Conservation (phyloP, 2,797 vertebrate species). For the Thalassophryne amazonica region DNA sequence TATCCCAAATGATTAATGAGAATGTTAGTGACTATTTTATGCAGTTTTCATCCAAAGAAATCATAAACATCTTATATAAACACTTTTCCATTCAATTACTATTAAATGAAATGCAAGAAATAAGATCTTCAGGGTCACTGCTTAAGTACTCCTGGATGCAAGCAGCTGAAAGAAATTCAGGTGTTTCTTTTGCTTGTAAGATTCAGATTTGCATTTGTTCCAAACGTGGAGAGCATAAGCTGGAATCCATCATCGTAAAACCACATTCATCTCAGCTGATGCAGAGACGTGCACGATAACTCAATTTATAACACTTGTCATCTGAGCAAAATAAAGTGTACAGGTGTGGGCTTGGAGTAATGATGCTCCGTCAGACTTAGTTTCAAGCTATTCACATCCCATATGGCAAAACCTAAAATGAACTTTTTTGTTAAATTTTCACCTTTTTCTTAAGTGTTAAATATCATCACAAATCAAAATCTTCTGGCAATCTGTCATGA, state of each 20-base stretch:
- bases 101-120: too few relatives aligned
- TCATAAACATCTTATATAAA: too few relatives aligned
- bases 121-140: too few relatives aligned
- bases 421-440: neutral
- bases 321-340: conserved; percentile 33
- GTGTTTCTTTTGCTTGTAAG: conserved; percentile 1
- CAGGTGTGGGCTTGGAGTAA: conserved; percentile 16
- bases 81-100: too few relatives aligned
- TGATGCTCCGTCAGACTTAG: conserved; percentile 5
- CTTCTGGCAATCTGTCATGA: neutral
- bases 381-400: conserved; percentile 12
- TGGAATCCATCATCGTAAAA: neutral
- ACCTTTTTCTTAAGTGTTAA: neutral
- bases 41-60: too few relatives aligned
- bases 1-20: too few relatives aligned
- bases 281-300: conserved; percentile 48
- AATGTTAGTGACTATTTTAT: too few relatives aligned
- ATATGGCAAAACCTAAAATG: conserved; percentile 8
- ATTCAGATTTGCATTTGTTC: neutral
- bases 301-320: conserved; percentile 33
- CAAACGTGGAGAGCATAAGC: neutral
- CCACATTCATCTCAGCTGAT: conserved; percentile 28
- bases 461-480: neutral
- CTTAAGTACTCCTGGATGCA: too few relatives aligned
- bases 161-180: neutral